Evolutionary conservation across 2,888 invertebrate genomes (phyloP).

Genomic region (Drosophila melanosoma): DNA sequence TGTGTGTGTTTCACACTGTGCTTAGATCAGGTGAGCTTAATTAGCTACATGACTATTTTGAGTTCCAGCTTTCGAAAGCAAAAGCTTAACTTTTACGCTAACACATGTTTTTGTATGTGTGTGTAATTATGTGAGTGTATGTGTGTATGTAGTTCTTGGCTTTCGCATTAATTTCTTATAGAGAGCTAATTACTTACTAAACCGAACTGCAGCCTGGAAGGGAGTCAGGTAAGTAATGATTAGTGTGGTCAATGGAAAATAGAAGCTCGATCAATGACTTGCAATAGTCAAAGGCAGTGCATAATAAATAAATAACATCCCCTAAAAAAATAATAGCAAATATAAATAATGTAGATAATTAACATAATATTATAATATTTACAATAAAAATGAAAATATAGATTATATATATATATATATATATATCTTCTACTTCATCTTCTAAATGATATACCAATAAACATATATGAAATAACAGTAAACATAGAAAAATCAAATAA

Average conservation of each 20-base stretch:
- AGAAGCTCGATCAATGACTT: neutral
- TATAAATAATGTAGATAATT: neutral
- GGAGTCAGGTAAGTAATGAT: neutral
- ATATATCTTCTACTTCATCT: no score
- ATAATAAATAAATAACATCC: neutral
- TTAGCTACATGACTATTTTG: neutral
- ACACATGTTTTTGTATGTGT: neutral
- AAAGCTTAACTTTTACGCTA: neutral
- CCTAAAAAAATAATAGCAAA: neutral
- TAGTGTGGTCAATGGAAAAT: neutral
- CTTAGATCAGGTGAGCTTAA: neutral
- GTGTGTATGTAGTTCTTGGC: neutral
- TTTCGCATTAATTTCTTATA: conserved; percentile 44
- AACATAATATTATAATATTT: neutral
- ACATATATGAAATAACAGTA: conserved; percentile 1
- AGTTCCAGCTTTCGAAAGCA: neutral
- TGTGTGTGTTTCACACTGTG: no score
- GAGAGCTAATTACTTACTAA: conserved; percentile 37
- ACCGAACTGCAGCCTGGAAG: conserved; percentile 12
- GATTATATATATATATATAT: neutral
- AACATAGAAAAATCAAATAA: conserved; percentile 12
- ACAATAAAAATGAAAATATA: neutral
- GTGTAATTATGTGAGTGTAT: neutral
- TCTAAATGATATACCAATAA: neutral
- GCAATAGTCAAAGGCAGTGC: neutral